Base-by-base conservation (phyloP, 2,113 vertebrate genomes). In the Eudyptes chrysolophus region DNA sequence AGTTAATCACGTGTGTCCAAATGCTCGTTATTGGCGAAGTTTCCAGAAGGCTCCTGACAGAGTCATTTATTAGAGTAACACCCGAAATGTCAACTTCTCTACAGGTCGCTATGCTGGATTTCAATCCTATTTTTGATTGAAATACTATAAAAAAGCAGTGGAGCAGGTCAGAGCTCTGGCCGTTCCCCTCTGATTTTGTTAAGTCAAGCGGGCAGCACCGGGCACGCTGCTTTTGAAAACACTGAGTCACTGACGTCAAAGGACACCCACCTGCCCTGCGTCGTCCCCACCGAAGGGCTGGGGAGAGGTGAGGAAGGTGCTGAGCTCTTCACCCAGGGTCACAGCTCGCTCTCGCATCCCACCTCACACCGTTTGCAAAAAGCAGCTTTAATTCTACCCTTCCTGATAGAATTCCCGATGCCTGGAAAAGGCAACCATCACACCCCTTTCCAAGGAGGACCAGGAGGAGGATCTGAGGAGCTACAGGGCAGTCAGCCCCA, bases 191-290 rank as follows among this genome's bases (percentile, higher is more conserved):
- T 2, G 49, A 7, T 16, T 16, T 3, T 29, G 61, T 32, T 2
- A 10, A 29, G 32, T 0, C 44, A 7, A 16, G 30, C 14, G 1
- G 44, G 40, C 15, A 29, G 66, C 57, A 9, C n/a, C 38, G 10
- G 57, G 24, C 19, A 3, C 0, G 6, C 0, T 6, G 51, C 42
- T 61, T 30, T 34, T 2, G 2, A 11, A 62, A 21, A 5, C 34
- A 42, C 5, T 3, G 22, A 17, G 26, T 36, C 2, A 0, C 1
- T 8, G 34, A 15, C 0, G 10, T 3, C 34, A 2, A n/a, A 25
- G 72, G 74, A 11, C 25, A 4, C 18, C 24, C 38, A 2, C 27
- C 51, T 1, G 5, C 10, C 68, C 69, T 2, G 21, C 1, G 6
- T 17, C 2, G 0, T 27, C 44, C 57, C 38, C 44, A 21, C 29